These are phyloP conservation scores for Plectus sambesii DNA, from an alignment of 1,140 invertebrate species.

Conservation along the genomic window DNA sequence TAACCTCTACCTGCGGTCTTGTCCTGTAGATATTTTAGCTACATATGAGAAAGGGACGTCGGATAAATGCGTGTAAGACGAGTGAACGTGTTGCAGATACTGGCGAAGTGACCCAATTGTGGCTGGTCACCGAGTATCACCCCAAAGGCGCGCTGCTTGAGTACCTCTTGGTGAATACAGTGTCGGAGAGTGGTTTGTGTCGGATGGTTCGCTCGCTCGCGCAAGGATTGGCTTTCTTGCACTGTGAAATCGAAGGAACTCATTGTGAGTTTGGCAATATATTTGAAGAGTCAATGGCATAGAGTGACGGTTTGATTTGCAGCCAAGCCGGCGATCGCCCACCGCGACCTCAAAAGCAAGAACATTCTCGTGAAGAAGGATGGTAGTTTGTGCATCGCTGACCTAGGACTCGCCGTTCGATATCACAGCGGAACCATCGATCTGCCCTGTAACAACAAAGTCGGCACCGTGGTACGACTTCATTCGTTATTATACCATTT, in stretches of 20 bases:
- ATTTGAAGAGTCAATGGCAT: too few relatives aligned
- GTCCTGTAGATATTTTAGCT: too few relatives aligned
- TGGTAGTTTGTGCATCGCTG: conserved; percentile 69
- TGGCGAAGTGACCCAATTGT: conserved; percentile 81
- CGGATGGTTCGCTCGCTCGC: conserved; percentile 58
- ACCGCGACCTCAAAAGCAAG: conserved; percentile 88
- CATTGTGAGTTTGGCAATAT: too few relatives aligned
- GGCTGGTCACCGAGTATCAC: conserved; percentile 86
- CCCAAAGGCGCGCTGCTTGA: conserved; percentile 85
- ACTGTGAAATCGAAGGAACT: conserved; percentile 77
- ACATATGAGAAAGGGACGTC: too few relatives aligned
- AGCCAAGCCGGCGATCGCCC: conserved; percentile 87
- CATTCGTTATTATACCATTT: too few relatives aligned
- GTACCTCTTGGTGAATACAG: conserved; percentile 67
- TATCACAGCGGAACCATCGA: too few relatives aligned
- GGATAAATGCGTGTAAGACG: not conserved
- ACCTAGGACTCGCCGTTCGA: conserved; percentile 74
- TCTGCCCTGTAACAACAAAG: too few relatives aligned
- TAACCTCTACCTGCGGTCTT: not conserved
- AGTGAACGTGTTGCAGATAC: conserved; percentile 56
- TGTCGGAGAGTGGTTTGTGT: not conserved
- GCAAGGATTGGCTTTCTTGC: conserved; percentile 77
- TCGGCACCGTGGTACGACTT: too few relatives aligned
- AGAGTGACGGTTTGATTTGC: too few relatives aligned
- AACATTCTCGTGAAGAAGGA: conserved; percentile 87